A percentile compares a stretch with the other conserved stretches of the same genome.
These are phyloP conservation scores for Takifugu flavidus DNA, from an alignment of 2,113 vertebrate species.

Conservation along the genomic window DNA sequence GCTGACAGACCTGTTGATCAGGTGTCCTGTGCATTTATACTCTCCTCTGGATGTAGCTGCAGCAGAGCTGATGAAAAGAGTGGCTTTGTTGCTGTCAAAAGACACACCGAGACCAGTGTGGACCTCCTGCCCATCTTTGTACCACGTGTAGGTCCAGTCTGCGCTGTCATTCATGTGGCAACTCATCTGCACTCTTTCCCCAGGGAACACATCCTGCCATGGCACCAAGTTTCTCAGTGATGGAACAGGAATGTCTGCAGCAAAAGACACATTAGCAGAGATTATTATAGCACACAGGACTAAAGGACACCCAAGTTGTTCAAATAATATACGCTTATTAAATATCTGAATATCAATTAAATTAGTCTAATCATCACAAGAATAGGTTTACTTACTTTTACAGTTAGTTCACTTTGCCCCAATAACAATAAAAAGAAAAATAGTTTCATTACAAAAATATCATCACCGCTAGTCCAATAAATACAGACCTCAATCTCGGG, in stretches of 20 bases:
- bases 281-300: too few relatives aligned
- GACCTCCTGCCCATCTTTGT: not conserved
- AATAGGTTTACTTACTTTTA: too few relatives aligned
- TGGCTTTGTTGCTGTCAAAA: not conserved
- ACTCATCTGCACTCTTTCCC: not conserved
- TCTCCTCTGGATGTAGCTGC: constrained; percentile 2
- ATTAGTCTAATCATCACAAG: too few relatives aligned
- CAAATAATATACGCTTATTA: too few relatives aligned
- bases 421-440: too few relatives aligned
- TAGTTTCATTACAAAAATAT: too few relatives aligned
- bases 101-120: not conserved
- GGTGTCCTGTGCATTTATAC: constrained; percentile 16
- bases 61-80: constrained; percentile 32
- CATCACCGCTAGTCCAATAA: too few relatives aligned
- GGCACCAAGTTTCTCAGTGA: not conserved
- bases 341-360: too few relatives aligned
- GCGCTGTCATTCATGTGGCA: not conserved
- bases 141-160: constrained; percentile 40
- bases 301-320: too few relatives aligned
- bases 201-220: constrained; percentile 49
- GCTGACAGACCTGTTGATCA: constrained; percentile 17
- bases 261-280: not conserved
- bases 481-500: too few relatives aligned
- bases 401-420: too few relatives aligned
- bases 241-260: constrained; percentile 47